Percentiles rank a stretch among this genome's conserved stretches.
phyloP scores from a whole-genome alignment of 2,888 invertebrate species.

The Ophioninae sp. region DNA sequence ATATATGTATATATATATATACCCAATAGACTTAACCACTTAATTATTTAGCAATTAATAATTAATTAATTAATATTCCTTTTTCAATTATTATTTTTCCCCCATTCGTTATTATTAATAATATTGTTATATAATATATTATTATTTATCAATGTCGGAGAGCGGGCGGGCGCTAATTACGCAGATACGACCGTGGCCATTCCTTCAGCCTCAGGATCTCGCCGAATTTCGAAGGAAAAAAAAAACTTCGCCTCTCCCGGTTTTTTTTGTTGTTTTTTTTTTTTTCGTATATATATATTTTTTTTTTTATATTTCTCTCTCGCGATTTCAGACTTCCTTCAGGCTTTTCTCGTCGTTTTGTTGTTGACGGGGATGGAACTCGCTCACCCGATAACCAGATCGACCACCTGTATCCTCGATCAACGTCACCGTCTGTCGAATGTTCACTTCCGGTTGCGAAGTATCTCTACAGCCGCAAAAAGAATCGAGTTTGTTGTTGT shows the following conservation, averaged over 20 bases:
- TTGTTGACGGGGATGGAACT: constrained; percentile 15
- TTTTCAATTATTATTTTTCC: constrained; percentile 65
- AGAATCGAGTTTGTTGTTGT: constrained; percentile 53
- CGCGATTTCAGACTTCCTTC: constrained; percentile 51
- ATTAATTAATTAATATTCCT: constrained; percentile 76
- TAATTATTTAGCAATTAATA: constrained; percentile 80
- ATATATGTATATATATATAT: constrained; percentile 72
- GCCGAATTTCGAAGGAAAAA: constrained; percentile 16
- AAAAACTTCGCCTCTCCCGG: constrained; percentile 7
- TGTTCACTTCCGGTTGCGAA: constrained; percentile 62
- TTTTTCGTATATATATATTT: no score
- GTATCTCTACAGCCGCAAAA: constrained; percentile 61
- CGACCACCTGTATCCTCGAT: constrained; percentile 62
- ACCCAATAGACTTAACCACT: constrained; percentile 77
- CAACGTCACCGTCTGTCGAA: constrained; percentile 38
- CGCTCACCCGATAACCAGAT: constrained; percentile 36
- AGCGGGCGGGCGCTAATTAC: constrained; percentile 79
- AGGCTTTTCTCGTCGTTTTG: constrained; percentile 52
- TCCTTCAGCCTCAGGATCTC: constrained; percentile 38
- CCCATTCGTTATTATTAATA: constrained; percentile 63
- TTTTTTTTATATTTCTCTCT: constrained; percentile 43
- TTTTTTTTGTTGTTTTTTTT: background rate
- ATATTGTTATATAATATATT: constrained; percentile 55
- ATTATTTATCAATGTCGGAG: constrained; percentile 79
- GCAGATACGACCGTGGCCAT: constrained; percentile 75